Conservation (phyloP, 1,140 invertebrate species). For the Phortica variegata region DNA sequence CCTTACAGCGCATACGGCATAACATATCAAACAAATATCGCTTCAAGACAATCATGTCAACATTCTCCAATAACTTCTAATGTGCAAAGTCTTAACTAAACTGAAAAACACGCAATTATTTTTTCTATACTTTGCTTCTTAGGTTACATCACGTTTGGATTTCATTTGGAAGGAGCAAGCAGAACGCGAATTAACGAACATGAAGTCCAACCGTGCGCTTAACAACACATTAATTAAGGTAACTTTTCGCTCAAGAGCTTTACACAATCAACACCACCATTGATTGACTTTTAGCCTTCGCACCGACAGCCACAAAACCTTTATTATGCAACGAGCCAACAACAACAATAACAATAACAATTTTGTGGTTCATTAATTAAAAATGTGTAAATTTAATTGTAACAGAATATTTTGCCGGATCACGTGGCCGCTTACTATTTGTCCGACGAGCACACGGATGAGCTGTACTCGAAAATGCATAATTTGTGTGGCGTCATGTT, state of each 20-base stretch:
- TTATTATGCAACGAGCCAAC: too few species aligned
- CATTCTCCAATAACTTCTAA: background rate
- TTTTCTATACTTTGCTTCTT: slow-evolving; percentile 1
- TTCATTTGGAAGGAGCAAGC: slow-evolving; percentile 95
- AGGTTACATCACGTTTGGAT: slow-evolving; percentile 83
- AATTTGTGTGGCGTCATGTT: slow-evolving; percentile 95
- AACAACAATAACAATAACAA: too few species aligned
- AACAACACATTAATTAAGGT: slow-evolving; percentile 58
- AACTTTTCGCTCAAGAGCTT: slow-evolving; percentile 4
- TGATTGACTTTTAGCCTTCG: too few species aligned
- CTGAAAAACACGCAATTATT: background rate
- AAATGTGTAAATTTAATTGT: too few species aligned
- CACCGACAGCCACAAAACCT: too few species aligned
- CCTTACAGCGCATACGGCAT: too few species aligned
- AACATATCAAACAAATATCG: too few species aligned
- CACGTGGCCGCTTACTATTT: slow-evolving; percentile 95
- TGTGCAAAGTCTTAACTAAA: background rate
- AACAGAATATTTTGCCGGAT: slow-evolving; percentile 87
- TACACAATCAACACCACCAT: too few species aligned
- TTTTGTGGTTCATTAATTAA: background rate
- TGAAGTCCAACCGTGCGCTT: slow-evolving; percentile 63
- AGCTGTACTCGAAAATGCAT: slow-evolving; percentile 91
- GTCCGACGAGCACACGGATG: slow-evolving; percentile 70
- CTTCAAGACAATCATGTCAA: too few species aligned
- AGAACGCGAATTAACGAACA: slow-evolving; percentile 85